phyloP scores from a whole-genome alignment of 2,113 vertebrate species.

The Okapia johnstoni region DNA sequence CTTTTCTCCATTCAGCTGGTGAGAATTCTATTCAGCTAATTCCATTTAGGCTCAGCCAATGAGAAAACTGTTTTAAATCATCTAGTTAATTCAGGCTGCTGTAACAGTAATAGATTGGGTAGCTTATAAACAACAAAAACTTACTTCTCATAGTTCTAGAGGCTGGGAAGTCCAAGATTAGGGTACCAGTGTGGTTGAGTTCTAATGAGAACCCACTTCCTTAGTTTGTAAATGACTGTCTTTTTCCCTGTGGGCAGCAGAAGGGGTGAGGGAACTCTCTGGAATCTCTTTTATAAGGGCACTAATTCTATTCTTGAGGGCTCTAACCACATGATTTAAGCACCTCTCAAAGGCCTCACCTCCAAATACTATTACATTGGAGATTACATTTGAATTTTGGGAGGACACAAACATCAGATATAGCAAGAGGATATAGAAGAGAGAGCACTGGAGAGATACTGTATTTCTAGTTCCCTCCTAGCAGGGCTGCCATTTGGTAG shows the following conservation, averaged over 20 bases:
- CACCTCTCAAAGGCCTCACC: neutral
- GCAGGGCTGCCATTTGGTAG: neutral
- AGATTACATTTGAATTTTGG: neutral
- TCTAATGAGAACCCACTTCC: neutral
- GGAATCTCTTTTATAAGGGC: neutral
- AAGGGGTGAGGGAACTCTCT: neutral
- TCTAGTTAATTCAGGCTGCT: neutral
- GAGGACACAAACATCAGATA: neutral
- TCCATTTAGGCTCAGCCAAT: neutral
- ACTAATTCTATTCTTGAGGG: neutral
- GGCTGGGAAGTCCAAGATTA: neutral
- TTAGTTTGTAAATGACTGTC: neutral
- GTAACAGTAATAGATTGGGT: neutral
- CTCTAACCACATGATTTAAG: neutral
- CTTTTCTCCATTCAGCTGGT: neutral
- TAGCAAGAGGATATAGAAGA: neutral
- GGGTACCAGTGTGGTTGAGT: neutral
- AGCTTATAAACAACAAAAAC: neutral
- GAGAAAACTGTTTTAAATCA: neutral
- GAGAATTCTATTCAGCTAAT: neutral
- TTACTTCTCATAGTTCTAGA: neutral
- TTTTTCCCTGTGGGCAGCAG: neutral
- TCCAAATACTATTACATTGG: neutral
- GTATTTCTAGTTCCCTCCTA: neutral
- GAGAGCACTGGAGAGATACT: neutral